phyloP scores from a whole-genome alignment of 2,797 vertebrate species.

The Coracias cyanogaster region DNA sequence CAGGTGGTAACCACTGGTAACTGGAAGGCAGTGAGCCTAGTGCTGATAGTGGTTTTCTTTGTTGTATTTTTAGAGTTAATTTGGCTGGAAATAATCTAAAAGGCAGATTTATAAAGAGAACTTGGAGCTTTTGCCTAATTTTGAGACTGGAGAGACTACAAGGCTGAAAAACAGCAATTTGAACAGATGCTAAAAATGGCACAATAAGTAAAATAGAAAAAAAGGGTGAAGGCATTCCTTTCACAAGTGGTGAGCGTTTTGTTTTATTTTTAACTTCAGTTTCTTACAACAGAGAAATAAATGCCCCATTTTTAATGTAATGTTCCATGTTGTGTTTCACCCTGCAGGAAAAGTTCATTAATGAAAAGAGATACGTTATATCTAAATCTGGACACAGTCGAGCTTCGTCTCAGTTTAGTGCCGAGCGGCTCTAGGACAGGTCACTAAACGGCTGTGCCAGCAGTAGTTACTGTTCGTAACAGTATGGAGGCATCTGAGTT shows the following conservation, averaged over 20 bases:
- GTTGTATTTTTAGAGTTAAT: slow-evolving; percentile 69
- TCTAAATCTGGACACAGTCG: background rate
- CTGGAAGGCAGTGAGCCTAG: slow-evolving; percentile 52
- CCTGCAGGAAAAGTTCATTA: background rate
- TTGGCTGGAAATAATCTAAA: slow-evolving; percentile 52
- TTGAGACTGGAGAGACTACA: slow-evolving; percentile 59
- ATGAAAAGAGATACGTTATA: background rate
- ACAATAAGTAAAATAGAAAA: background rate
- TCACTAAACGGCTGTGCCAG: background rate
- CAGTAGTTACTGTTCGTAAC: background rate
- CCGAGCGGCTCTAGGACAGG: background rate
- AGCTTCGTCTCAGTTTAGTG: background rate
- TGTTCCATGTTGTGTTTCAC: background rate
- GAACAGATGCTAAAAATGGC: slow-evolving; percentile 57
- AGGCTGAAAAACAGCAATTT: slow-evolving; percentile 68
- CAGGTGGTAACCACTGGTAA: slow-evolving; percentile 22
- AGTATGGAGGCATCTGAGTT: no score
- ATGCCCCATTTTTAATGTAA: background rate
- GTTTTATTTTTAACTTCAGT: background rate
- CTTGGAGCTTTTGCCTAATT: slow-evolving; percentile 35
- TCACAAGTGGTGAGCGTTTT: background rate
- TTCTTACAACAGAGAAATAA: background rate
- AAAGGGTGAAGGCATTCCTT: slow-evolving; percentile 9
- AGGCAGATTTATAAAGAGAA: slow-evolving; percentile 32
- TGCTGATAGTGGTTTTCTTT: slow-evolving; percentile 64